These are phyloP conservation scores for Alca torda DNA, from an alignment of 2,797 vertebrate genomes.

Conservation along the genomic window DNA sequence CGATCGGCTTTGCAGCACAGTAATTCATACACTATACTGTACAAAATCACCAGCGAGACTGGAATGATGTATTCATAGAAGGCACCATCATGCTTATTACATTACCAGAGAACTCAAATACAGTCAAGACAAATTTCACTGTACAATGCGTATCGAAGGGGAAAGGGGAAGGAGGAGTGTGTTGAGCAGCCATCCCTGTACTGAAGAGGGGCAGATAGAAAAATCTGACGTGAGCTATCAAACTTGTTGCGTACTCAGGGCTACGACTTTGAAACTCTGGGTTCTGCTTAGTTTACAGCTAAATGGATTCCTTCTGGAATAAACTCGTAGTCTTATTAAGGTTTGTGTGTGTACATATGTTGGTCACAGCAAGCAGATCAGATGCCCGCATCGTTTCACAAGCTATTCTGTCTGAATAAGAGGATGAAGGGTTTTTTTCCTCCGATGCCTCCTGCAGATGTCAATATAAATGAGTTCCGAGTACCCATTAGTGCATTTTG, in stretches of 20 bases:
- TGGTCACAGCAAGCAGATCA: slow-evolving; percentile 86
- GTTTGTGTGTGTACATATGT: slow-evolving; percentile 79
- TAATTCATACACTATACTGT: slow-evolving; percentile 81
- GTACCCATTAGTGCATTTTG: slow-evolving; percentile 90
- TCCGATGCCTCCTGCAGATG: slow-evolving; percentile 84
- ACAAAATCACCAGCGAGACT: slow-evolving; percentile 88
- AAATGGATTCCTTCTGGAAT: slow-evolving; percentile 76
- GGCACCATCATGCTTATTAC: slow-evolving; percentile 96
- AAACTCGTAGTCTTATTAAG: slow-evolving; percentile 79
- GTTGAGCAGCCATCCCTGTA: slow-evolving; percentile 80
- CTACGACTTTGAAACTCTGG: slow-evolving; percentile 70
- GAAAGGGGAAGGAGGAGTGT: slow-evolving; percentile 68
- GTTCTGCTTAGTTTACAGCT: slow-evolving; percentile 74
- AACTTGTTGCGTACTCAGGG: slow-evolving; percentile 70
- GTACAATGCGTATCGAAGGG: slow-evolving; percentile 84
- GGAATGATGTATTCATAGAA: slow-evolving; percentile 92
- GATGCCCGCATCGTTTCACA: slow-evolving; percentile 78
- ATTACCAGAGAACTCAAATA: slow-evolving; percentile 86
- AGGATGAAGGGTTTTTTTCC: slow-evolving; percentile 57
- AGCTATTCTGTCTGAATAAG: slow-evolving; percentile 74
- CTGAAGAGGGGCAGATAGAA: slow-evolving; percentile 81
- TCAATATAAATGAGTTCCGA: slow-evolving; percentile 83
- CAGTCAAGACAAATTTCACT: slow-evolving; percentile 87
- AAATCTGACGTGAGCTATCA: slow-evolving; percentile 69
- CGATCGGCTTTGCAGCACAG: slow-evolving; percentile 80